These are phyloP conservation scores for Tenebrosternarchus preto DNA, from an alignment of 2,113 vertebrate genomes.

Conservation along the genomic window DNA sequence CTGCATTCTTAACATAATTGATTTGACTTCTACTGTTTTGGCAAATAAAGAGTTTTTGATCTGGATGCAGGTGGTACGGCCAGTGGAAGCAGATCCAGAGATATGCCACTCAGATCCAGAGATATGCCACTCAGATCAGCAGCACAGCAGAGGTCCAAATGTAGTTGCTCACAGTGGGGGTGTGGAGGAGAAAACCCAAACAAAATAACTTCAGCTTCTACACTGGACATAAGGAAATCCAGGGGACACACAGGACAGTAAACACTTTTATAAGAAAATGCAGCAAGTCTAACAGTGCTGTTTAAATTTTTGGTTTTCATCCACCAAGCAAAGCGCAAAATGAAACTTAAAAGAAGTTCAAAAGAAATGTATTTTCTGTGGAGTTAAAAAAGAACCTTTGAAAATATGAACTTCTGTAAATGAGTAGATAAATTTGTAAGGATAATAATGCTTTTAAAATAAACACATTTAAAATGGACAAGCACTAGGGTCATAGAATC, in stretches of 20 bases:
- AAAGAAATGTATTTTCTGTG: neutral
- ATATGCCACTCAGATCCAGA: slow-evolving; percentile 38
- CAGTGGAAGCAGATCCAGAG: slow-evolving; percentile 35
- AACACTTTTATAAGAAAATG: neutral
- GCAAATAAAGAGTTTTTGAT: slow-evolving; percentile 56
- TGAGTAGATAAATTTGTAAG: neutral
- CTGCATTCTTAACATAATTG: slow-evolving; percentile 52
- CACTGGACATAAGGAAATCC: neutral
- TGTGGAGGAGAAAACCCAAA: slow-evolving; percentile 27
- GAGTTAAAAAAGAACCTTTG: neutral
- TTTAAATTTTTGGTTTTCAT: neutral
- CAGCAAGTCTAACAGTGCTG: neutral
- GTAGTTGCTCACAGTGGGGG: neutral
- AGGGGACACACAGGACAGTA: slow-evolving; percentile 1
- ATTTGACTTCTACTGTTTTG: slow-evolving; percentile 53
- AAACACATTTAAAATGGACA: slow-evolving; percentile 24
- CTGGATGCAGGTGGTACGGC: slow-evolving; percentile 43
- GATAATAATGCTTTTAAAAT: slow-evolving; percentile 34
- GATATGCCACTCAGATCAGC: slow-evolving; percentile 42
- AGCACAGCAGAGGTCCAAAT: slow-evolving; percentile 16
- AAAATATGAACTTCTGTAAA: slow-evolving; percentile 4
- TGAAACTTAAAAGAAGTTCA: slow-evolving; percentile 2
- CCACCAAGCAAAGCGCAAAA: neutral
- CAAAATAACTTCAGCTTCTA: slow-evolving; percentile 7
- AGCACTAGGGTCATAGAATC: slow-evolving; percentile 15